Base-by-base conservation (phyloP, 2,888 invertebrate genomes). In the Pachycephus smyrnensis region DNA sequence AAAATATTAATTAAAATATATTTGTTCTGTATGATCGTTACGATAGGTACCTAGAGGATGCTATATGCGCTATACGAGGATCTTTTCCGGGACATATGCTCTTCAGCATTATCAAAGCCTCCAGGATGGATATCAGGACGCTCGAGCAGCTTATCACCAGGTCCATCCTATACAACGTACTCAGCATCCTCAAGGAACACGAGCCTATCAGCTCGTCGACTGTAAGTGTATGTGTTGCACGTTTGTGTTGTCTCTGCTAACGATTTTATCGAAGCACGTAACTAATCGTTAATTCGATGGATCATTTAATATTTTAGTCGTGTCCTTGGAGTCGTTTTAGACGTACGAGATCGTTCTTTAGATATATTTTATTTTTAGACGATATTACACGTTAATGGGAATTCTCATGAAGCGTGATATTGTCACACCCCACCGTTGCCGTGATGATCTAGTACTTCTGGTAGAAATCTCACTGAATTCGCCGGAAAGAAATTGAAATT, bases 31-130 rank as follows among this genome's bases (percentile, higher is more conserved):
- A 2, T 9, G 9, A 55, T 9, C 23, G 9, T 55, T 23, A 55
- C 1, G 3, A 71, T 87, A 89, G 85, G 89, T 90, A 83, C 90
- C 90, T 68, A 87, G 85, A 81, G 90, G 90, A 76, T 90, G 90
- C 76, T 90, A 89, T 81, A 87, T 89, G 82, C 85, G 89, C 78
- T 90, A 90, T 82, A 89, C 89, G 76, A 89, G 89, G 76, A 86
- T 89, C 84, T 90, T 90, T 85, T 90, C 90, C 30, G 89, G 90
- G 31, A 85, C 89, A 69, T 90, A 90, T 74, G 82, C 89, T 15
- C 83, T 84, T 75, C 83, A 83, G 77, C 82, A 86, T 75, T 83
- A 86, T 80, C 87, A 88, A 82, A 85, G 88, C 76, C 88, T 84
- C 80, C 82, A 81, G 33, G 83, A 86, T 80, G 82, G 84, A 77